Evolutionary conservation across 2,797 vertebrate genomes (phyloP).

Genomic region (Tragelaphus eurycerus): DNA sequence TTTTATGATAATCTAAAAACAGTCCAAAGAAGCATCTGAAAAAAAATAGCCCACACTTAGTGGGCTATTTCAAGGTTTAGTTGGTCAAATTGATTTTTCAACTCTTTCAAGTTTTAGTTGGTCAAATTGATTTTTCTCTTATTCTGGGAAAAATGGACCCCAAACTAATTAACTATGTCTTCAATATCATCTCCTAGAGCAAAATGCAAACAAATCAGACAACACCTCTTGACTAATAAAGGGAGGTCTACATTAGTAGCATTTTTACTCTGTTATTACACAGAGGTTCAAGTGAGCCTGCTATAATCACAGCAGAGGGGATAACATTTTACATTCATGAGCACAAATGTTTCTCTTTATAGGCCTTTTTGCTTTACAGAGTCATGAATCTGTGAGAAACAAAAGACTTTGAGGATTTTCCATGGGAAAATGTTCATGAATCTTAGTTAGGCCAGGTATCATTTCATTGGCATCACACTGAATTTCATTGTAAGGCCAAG

Average conservation of each 20-base stretch:
- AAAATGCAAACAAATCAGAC: not conserved
- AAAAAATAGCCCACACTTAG: not conserved
- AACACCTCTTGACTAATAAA: not conserved
- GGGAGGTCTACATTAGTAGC: not conserved
- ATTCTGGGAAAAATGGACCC: not conserved
- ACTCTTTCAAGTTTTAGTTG: not conserved
- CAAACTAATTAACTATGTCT: not conserved
- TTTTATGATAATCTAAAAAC: not conserved
- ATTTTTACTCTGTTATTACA: not conserved
- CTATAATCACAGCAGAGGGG: not conserved
- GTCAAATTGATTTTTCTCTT: not conserved
- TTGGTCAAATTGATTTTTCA: not conserved
- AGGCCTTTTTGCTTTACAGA: constrained; percentile 36
- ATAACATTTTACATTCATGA: not conserved
- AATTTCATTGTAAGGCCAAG: not conserved
- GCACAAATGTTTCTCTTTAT: not conserved
- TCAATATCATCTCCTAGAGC: not conserved
- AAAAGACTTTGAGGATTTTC: constrained; percentile 28
- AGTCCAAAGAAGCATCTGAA: not conserved
- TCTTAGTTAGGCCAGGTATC: not conserved
- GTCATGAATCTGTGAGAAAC: constrained; percentile 43
- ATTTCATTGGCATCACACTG: not conserved
- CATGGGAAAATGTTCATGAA: constrained; percentile 53
- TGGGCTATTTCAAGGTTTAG: not conserved
- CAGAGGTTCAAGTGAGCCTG: not conserved